Evolutionary conservation across 2,113 vertebrate genomes (phyloP).

Genomic region (Saguinus midas): DNA sequence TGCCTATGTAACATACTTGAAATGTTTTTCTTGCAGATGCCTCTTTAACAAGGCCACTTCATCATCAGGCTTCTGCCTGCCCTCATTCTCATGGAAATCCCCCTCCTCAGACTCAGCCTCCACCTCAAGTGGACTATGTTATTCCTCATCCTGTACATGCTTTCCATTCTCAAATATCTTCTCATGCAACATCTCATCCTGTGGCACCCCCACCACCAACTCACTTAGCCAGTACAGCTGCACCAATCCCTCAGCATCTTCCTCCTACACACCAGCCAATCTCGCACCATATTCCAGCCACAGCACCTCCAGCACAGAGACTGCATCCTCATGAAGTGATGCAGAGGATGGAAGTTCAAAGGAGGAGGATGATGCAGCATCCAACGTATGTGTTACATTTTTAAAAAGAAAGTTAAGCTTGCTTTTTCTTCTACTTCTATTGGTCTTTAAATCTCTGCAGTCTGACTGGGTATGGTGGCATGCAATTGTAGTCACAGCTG

Average conservation of each 20-base stretch:
- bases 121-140: constrained; percentile 94
- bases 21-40: constrained; percentile 87
- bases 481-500: background rate
- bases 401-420: background rate
- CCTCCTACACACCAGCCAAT: constrained; percentile 93
- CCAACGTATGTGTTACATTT: constrained; percentile 90
- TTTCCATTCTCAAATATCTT: constrained; percentile 93
- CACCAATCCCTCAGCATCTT: constrained; percentile 92
- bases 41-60: constrained; percentile 93
- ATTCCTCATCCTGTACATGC: constrained; percentile 95
- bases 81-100: constrained; percentile 96
- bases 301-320: constrained; percentile 92
- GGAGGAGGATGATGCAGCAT: constrained; percentile 98
- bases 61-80: constrained; percentile 94
- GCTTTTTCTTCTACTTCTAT: background rate
- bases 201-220: constrained; percentile 91
- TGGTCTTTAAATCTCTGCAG: background rate
- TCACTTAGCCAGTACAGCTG: constrained; percentile 89
- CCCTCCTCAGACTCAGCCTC: constrained; percentile 91
- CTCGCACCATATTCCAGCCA: constrained; percentile 92
- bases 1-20: constrained; percentile 31
- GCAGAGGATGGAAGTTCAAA: constrained; percentile 97
- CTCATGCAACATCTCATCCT: constrained; percentile 91
- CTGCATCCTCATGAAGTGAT: constrained; percentile 97
- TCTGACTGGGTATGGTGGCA: background rate